These are phyloP conservation scores for Porites cylindrica DNA, from an alignment of 92 coral and sea anemone species.

Conservation along the genomic window DNA sequence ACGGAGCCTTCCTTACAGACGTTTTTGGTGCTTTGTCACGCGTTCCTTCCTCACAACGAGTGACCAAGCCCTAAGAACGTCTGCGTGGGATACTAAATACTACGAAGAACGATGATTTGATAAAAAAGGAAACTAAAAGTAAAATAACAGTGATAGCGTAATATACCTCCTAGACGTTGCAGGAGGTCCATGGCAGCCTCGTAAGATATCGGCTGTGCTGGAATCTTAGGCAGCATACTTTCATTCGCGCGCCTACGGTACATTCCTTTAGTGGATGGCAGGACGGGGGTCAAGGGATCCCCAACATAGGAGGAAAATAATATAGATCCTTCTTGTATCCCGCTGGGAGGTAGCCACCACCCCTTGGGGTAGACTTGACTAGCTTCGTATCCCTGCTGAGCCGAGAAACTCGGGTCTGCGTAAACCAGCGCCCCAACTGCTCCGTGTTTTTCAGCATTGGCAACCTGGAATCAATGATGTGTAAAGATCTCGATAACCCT, in stretches of 20 bases:
- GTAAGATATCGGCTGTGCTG: conserved; percentile 93
- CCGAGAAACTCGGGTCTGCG: conserved; percentile 71
- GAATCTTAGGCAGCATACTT: conserved; percentile 73
- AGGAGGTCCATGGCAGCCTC: conserved; percentile 84
- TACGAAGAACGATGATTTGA: too few species aligned
- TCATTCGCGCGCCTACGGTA: conserved; percentile 76
- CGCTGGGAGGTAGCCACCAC: conserved; percentile 85
- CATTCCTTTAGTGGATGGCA: conserved; percentile 86
- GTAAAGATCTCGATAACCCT: neutral
- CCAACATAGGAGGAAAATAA: conserved; percentile 67
- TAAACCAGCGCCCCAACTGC: conserved; percentile 87
- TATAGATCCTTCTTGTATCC: conserved; percentile 75
- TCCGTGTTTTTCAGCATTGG: conserved; percentile 75
- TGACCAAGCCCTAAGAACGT: too few species aligned
- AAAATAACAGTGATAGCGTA: too few species aligned
- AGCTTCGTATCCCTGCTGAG: conserved; percentile 63
- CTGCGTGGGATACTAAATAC: too few species aligned
- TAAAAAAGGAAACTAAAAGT: too few species aligned
- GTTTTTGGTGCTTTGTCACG: too few species aligned
- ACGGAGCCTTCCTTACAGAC: too few species aligned
- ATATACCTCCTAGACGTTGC: conserved; percentile 75
- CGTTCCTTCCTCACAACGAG: too few species aligned
- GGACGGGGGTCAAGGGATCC: conserved; percentile 91
- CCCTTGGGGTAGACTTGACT: conserved; percentile 77
- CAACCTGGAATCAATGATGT: conserved; percentile 48